phyloP scores from a whole-genome alignment of 2,797 vertebrate genomes.

The Manis pentadactyla region DNA sequence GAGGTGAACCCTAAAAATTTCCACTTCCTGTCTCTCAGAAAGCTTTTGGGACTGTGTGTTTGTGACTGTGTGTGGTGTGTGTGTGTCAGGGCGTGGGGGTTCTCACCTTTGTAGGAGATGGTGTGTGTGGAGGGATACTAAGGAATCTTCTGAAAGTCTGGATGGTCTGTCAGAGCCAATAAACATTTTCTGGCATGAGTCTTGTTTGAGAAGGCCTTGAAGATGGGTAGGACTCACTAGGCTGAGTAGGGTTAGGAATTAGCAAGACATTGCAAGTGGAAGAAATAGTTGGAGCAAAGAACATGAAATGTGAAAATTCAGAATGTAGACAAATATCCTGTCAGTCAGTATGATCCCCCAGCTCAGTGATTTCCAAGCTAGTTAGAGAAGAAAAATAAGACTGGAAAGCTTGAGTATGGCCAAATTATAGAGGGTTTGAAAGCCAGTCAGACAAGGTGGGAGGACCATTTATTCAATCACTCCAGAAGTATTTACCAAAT shows the following conservation, averaged over 20 bases:
- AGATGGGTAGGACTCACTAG: background rate
- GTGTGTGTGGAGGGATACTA: background rate
- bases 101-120: background rate
- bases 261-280: background rate
- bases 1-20: background rate
- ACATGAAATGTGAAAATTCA: background rate
- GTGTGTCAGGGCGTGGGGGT: rapidly evolving
- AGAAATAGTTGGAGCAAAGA: background rate
- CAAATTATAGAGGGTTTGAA: background rate
- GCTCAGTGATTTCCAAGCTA: background rate
- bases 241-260: background rate
- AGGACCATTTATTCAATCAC: background rate
- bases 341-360: background rate
- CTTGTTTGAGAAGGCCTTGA: background rate
- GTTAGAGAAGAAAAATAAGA: background rate
- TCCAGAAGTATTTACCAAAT: background rate
- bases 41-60: background rate
- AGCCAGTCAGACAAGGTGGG: background rate
- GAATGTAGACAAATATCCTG: background rate
- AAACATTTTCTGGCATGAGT: background rate
- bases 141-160: background rate
- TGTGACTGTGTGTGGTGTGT: background rate
- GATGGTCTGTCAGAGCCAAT: background rate
- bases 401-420: background rate
- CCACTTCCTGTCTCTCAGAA: background rate